phyloP scores from a whole-genome alignment of 2,888 invertebrate genomes.

The Prosopocoilus inquinatus region DNA sequence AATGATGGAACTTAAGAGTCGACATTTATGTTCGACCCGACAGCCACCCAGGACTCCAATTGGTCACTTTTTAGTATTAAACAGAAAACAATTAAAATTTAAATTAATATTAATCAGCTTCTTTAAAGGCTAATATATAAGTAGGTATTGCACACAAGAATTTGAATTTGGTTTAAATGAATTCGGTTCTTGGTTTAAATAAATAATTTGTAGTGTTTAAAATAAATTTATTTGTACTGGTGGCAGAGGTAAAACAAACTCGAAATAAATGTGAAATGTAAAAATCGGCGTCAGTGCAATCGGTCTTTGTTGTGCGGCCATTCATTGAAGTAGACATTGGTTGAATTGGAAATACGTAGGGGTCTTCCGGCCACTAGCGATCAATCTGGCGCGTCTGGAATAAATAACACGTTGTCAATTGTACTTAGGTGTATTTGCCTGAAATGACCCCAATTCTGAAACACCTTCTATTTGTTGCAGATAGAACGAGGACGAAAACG shows the following conservation, averaged over 20 bases:
- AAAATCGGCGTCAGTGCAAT: constrained; percentile 36
- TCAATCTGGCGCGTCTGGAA: neutral
- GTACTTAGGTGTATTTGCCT: no score
- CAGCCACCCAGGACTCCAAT: no score
- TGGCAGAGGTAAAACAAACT: constrained; percentile 29
- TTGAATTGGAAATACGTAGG: constrained; percentile 37
- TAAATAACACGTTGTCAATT: neutral
- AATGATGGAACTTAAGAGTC: no score
- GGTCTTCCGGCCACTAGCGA: constrained; percentile 8
- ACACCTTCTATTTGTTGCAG: neutral
- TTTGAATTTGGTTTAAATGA: no score
- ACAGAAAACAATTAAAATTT: no score
- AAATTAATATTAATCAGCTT: no score
- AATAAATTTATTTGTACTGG: neutral
- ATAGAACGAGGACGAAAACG: neutral
- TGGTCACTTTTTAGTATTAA: no score
- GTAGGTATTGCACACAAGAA: no score
- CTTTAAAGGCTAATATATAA: no score
- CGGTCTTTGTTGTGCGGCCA: constrained; percentile 38
- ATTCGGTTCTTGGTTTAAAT: neutral
- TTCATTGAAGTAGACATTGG: constrained; percentile 39
- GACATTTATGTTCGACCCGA: no score
- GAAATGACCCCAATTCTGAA: neutral
- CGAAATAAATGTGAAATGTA: constrained; percentile 38
- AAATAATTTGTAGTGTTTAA: neutral